Conservation (phyloP, 2,888 invertebrate genomes). For the Alsophila aescularia region DNA sequence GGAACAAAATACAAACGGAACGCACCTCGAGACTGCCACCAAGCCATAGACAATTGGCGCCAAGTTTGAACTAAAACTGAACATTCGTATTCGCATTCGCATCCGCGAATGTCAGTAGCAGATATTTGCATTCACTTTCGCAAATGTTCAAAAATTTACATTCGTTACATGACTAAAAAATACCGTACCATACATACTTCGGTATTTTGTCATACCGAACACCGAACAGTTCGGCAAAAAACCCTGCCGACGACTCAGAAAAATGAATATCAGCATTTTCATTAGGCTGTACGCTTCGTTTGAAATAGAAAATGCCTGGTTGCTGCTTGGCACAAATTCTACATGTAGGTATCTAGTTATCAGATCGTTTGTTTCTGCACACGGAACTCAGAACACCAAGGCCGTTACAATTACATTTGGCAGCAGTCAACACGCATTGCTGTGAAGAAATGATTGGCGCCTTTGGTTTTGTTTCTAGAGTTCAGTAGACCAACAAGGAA, state of each 20-base stretch:
- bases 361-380: constrained; percentile 12
- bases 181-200: too few species aligned
- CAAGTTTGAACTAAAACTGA: too few species aligned
- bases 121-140: too few species aligned
- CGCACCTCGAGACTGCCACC: too few species aligned
- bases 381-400: constrained; percentile 20
- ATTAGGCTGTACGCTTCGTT: neutral
- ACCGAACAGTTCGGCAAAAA: too few species aligned
- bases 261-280: neutral
- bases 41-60: too few species aligned
- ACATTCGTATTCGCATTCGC: too few species aligned
- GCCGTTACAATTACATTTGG: constrained; percentile 19
- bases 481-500: neutral
- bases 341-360: neutral
- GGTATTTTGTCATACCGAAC: too few species aligned
- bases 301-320: constrained; percentile 6
- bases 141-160: too few species aligned
- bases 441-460: constrained; percentile 13
- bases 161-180: too few species aligned
- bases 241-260: constrained; percentile 6
- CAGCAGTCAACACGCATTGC: constrained; percentile 7
- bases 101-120: too few species aligned
- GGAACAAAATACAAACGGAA: too few species aligned
- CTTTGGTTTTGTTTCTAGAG: neutral
- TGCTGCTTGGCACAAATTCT: neutral